A percentile compares a stretch with the other conserved stretches of the same genome.
These are phyloP conservation scores for Thalassaphorura encarpata DNA, from an alignment of 1,140 invertebrate species.

Conservation along the genomic window DNA sequence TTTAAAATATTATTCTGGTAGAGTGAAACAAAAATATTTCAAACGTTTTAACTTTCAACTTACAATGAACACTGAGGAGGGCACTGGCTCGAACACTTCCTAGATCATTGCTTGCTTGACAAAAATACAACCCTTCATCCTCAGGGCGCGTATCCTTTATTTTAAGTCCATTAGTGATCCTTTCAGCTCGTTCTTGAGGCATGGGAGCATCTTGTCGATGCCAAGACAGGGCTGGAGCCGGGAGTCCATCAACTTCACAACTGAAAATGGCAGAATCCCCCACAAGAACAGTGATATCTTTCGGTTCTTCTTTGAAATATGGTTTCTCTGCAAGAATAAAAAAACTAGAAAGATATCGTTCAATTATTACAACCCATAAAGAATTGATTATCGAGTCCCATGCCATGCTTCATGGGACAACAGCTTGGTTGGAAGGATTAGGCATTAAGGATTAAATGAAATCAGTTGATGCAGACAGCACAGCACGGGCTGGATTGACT, in stretches of 20 bases:
- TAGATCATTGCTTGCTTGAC: constrained; percentile 65
- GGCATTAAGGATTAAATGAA: no score
- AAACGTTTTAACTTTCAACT: constrained; percentile 37
- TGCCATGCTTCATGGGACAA: no score
- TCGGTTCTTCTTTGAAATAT: constrained; percentile 70
- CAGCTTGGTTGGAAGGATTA: no score
- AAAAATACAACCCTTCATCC: constrained; percentile 73
- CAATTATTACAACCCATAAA: no score
- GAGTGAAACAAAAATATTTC: no score
- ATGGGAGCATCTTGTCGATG: constrained; percentile 76
- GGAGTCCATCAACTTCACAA: constrained; percentile 76
- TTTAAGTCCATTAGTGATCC: constrained; percentile 61
- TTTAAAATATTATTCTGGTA: no score
- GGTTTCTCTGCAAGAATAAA: constrained; percentile 64
- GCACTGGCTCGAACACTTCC: constrained; percentile 63
- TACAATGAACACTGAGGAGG: constrained; percentile 63
- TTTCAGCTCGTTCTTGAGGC: constrained; percentile 56
- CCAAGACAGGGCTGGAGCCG: constrained; percentile 71
- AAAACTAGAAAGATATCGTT: constrained; percentile 1
- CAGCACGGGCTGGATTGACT: no score
- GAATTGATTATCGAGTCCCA: no score
- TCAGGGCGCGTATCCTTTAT: constrained; percentile 60
- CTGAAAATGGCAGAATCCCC: constrained; percentile 74
- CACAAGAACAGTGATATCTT: constrained; percentile 67
- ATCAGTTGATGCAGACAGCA: no score